A percentile compares a stretch with the other conserved stretches of the same genome.
These are phyloP conservation scores for Phalacrocorax pelagicus DNA, from an alignment of 2,113 vertebrate species.

Conservation along the genomic window DNA sequence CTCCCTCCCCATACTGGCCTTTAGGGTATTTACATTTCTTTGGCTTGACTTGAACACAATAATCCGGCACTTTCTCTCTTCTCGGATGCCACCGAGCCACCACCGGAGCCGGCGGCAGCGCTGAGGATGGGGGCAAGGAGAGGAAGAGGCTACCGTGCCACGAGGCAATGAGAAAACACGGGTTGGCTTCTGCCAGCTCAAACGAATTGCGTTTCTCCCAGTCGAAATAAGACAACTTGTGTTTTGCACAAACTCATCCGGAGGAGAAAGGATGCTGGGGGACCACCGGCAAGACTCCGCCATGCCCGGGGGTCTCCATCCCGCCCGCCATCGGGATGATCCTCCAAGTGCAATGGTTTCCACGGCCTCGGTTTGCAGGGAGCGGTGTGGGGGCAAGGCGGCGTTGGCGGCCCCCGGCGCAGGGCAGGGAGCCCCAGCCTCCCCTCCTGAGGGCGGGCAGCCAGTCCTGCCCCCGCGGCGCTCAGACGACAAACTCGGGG, in stretches of 20 bases:
- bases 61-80: neutral
- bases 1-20: slow-evolving; percentile 16
- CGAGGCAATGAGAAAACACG: neutral
- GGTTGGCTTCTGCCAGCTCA: neutral
- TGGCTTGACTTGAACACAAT: slow-evolving; percentile 66
- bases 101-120: neutral
- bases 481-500: slow-evolving; percentile 95
- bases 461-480: neutral
- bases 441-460: neutral
- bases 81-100: neutral
- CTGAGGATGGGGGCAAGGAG: neutral
- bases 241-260: neutral
- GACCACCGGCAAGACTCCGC: neutral
- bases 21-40: slow-evolving; percentile 59
- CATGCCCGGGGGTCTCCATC: neutral
- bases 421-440: neutral
- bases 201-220: neutral
- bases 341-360: slow-evolving; percentile 20
- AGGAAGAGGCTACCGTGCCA: neutral
- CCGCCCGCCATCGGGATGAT: neutral
- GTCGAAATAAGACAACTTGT: neutral
- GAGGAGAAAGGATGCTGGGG: neutral
- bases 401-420: rapidly evolving
- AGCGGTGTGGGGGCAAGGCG: neutral
- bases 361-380: neutral